Evolutionary conservation across 2,113 vertebrate species (phyloP).

Genomic region (Cervus canadensis): DNA sequence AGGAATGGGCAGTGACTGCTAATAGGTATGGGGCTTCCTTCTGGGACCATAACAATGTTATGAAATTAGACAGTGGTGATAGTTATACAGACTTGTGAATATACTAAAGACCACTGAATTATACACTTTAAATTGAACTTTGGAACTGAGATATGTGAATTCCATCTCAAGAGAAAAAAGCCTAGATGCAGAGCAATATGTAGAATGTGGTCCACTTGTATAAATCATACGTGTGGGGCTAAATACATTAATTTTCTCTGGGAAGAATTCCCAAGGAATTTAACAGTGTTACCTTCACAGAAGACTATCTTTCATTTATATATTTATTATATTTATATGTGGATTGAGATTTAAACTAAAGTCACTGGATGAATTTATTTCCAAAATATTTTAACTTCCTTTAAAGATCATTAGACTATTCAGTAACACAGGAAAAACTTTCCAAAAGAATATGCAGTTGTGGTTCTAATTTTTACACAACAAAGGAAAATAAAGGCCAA

Average conservation of each 20-base stretch:
- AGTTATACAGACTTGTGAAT: neutral
- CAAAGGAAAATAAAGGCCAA: neutral
- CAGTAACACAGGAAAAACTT: neutral
- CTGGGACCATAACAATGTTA: neutral
- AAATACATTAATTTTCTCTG: neutral
- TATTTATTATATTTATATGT: neutral
- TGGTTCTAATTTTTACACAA: neutral
- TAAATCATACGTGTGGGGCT: neutral
- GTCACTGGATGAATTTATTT: neutral
- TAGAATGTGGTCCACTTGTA: neutral
- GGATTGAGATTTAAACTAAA: neutral
- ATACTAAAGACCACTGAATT: neutral
- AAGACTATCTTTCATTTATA: neutral
- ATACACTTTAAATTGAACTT: neutral
- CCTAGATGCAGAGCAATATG: neutral
- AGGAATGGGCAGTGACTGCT: neutral
- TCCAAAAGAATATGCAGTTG: neutral
- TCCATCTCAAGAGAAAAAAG: neutral
- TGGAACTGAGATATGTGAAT: neutral
- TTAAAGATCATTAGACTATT: neutral
- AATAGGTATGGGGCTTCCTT: neutral
- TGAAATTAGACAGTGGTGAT: neutral
- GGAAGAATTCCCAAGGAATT: neutral
- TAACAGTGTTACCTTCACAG: neutral
- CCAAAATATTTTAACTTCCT: neutral